These are phyloP conservation scores for Anoura caudifer DNA, from an alignment of 2,113 vertebrate genomes.

Conservation along the genomic window DNA sequence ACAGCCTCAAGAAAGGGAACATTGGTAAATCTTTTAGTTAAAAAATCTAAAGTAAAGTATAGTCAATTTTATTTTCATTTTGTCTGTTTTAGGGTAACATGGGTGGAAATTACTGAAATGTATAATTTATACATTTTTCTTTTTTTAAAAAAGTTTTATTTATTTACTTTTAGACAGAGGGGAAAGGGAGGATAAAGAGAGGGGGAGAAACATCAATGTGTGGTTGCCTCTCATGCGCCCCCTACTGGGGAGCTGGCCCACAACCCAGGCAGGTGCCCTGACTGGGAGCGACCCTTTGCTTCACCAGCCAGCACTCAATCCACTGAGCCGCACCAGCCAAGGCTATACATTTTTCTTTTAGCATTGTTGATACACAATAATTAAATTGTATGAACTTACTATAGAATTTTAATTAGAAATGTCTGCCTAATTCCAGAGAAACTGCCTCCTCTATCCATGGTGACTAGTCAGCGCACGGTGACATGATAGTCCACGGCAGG, in stretches of 20 bases:
- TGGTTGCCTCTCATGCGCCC: no score
- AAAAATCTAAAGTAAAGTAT: not conserved
- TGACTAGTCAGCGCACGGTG: accelerated
- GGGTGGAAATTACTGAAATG: not conserved
- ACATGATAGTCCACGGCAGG: no score
- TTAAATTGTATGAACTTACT: not conserved
- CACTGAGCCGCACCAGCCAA: no score
- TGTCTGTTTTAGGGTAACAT: not conserved
- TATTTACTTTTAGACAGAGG: no score
- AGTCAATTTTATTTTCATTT: not conserved
- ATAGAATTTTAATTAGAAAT: not conserved
- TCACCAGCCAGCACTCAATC: no score
- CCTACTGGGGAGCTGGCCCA: no score
- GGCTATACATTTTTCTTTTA: not conserved
- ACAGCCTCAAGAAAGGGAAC: not conserved
- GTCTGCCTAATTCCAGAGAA: not conserved
- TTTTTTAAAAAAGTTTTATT: no score
- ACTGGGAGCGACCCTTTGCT: no score
- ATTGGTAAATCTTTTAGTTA: not conserved
- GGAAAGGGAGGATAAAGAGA: no score
- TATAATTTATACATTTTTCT: not conserved
- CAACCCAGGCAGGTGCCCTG: no score
- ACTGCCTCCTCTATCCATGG: accelerated
- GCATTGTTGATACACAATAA: not conserved
- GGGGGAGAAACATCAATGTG: no score